Conservation (phyloP, 2,113 vertebrate genomes). For the Okapia johnstoni region DNA sequence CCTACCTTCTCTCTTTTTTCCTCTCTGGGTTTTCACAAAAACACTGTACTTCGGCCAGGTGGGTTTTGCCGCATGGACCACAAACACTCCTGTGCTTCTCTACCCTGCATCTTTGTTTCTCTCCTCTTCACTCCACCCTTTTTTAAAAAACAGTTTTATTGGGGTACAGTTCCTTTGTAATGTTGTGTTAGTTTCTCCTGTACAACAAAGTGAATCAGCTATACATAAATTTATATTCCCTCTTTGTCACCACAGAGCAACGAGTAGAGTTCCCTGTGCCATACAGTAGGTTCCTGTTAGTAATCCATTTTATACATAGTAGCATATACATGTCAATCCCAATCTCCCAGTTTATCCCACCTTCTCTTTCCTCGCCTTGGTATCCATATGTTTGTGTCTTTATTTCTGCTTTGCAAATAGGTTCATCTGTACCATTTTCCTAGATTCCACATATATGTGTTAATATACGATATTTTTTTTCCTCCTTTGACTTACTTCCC, state of each 20-base stretch:
- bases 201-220: neutral
- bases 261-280: neutral
- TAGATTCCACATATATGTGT: neutral
- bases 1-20: neutral
- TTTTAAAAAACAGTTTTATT: neutral
- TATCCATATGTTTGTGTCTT: neutral
- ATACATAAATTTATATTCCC: neutral
- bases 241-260: neutral
- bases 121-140: fast-evolving
- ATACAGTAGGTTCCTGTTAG: neutral
- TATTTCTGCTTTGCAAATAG: neutral
- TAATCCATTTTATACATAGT: neutral
- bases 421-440: neutral
- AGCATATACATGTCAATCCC: neutral
- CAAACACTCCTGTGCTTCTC: neutral
- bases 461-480: neutral
- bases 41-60: neutral
- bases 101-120: neutral
- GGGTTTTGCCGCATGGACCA: fast-evolving
- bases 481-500: neutral
- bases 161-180: neutral
- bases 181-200: neutral
- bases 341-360: neutral
- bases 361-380: neutral
- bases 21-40: neutral